Evolutionary conservation across 2,888 invertebrate genomes (phyloP).

Genomic region (Drosophila vallismaia): DNA sequence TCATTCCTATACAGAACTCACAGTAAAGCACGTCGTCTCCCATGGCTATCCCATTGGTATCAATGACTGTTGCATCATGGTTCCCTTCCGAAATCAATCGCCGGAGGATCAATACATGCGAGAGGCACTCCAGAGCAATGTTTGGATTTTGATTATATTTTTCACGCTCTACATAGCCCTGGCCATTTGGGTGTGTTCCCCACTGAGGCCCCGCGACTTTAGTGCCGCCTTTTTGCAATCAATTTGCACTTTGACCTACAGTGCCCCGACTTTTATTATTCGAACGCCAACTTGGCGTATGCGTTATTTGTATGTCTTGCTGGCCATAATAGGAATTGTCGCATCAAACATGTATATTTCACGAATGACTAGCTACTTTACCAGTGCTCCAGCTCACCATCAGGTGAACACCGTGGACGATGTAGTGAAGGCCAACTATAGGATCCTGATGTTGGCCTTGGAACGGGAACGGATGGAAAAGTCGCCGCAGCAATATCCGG

Average conservation of each 20-base stretch:
- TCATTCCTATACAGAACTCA: conserved; percentile 69
- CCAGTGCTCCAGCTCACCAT: conserved; percentile 47
- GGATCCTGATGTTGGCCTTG: conserved; percentile 54
- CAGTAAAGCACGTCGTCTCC: conserved; percentile 41
- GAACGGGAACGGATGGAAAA: conserved; percentile 57
- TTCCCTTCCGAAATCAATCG: conserved; percentile 71
- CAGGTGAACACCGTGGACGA: conserved; percentile 73
- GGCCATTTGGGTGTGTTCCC: conserved; percentile 70
- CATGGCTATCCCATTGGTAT: conserved; percentile 78
- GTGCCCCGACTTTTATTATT: conserved; percentile 57
- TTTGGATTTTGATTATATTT: conserved; percentile 66
- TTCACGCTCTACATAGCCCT: conserved; percentile 57
- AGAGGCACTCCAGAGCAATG: conserved; percentile 54
- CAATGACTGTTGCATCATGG: conserved; percentile 79
- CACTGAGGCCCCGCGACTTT: conserved; percentile 59
- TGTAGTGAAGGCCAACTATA: conserved; percentile 63
- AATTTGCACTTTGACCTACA: conserved; percentile 63
- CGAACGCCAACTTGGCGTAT: conserved; percentile 55
- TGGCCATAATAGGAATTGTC: conserved; percentile 70
- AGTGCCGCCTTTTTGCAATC: conserved; percentile 68
- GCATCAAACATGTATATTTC: conserved; percentile 74
- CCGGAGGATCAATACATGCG: conserved; percentile 63
- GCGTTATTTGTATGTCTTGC: conserved; percentile 58
- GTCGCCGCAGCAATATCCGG: conserved; percentile 41
- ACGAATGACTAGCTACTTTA: conserved; percentile 76